These are phyloP conservation scores for Euspilapteryx auroguttella DNA, from an alignment of 2,888 invertebrate species.

Conservation along the genomic window DNA sequence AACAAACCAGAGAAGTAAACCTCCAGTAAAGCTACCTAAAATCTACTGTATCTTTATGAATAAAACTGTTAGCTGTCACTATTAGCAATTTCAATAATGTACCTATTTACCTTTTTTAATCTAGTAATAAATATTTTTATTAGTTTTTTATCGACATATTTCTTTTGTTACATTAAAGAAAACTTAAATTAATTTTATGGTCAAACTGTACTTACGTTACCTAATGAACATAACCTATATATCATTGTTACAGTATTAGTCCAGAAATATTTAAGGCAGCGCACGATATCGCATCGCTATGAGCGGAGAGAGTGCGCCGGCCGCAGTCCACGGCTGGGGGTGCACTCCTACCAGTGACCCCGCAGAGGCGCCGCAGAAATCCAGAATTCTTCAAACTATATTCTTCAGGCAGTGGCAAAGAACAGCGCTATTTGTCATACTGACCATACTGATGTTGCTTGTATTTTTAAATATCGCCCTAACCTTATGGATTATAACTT, in stretches of 20 bases:
- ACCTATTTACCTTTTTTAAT: too few relatives aligned
- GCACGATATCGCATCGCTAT: conserved; percentile 12
- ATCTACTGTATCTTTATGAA: too few relatives aligned
- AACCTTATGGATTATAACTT: conserved; percentile 94
- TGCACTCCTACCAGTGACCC: conserved; percentile 44
- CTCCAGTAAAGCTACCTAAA: too few relatives aligned
- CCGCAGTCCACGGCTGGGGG: conserved; percentile 47
- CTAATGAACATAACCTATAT: conserved; percentile 18
- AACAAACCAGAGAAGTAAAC: too few relatives aligned
- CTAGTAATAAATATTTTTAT: too few relatives aligned
- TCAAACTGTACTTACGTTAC: too few relatives aligned
- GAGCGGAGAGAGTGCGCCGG: conserved; percentile 21
- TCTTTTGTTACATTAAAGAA: too few relatives aligned
- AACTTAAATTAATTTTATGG: too few relatives aligned
- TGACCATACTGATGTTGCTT: conserved; percentile 81
- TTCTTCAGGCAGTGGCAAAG: conserved; percentile 82
- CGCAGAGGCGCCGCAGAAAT: conserved; percentile 17
- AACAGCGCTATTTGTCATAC: conserved; percentile 84
- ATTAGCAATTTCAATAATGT: too few relatives aligned
- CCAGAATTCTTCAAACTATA: conserved; percentile 21
- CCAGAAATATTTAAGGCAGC: conserved; percentile 11
- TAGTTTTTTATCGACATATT: too few relatives aligned
- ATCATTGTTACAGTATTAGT: conserved; percentile 22
- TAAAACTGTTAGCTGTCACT: too few relatives aligned
- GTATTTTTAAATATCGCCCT: conserved; percentile 93